phyloP scores from a whole-genome alignment of 2,113 vertebrate species.

The Mandrillus leucophaeus region DNA sequence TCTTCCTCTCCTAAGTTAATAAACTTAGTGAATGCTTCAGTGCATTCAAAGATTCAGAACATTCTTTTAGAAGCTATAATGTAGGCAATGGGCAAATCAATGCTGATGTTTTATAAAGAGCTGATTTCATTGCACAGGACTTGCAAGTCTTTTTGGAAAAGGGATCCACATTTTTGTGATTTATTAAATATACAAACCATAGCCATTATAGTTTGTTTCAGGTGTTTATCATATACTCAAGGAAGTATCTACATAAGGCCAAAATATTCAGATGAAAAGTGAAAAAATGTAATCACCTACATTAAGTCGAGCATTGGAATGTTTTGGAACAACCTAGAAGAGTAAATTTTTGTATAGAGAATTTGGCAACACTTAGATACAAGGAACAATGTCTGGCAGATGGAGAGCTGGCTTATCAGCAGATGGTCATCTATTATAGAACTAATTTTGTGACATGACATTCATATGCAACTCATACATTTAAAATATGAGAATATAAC shows the following conservation, averaged over 20 bases:
- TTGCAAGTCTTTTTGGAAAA: not conserved
- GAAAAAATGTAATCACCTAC: not conserved
- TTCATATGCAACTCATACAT: not conserved
- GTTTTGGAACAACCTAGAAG: not conserved
- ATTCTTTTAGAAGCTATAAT: slow-evolving; percentile 12
- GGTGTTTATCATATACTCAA: not conserved
- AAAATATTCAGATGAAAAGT: not conserved
- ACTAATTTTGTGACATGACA: not conserved
- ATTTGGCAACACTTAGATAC: not conserved
- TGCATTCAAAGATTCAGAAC: not conserved
- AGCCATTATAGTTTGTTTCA: not conserved
- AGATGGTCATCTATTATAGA: not conserved
- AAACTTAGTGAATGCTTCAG: not conserved
- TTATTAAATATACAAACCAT: not conserved
- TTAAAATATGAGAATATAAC: slow-evolving; percentile 11
- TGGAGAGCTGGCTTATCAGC: not conserved
- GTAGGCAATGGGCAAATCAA: not conserved
- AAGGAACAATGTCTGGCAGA: not conserved
- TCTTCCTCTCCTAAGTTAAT: slow-evolving; percentile 10
- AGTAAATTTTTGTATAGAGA: not conserved
- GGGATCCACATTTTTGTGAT: not conserved
- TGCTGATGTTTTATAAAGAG: not conserved
- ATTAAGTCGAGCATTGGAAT: not conserved
- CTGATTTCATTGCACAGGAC: not conserved
- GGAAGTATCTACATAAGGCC: not conserved